A percentile compares a stretch with the other conserved stretches of the same genome.
Evolutionary conservation across 1,140 invertebrate species (phyloP).

Genomic region (Andrena cerasifolii): DNA sequence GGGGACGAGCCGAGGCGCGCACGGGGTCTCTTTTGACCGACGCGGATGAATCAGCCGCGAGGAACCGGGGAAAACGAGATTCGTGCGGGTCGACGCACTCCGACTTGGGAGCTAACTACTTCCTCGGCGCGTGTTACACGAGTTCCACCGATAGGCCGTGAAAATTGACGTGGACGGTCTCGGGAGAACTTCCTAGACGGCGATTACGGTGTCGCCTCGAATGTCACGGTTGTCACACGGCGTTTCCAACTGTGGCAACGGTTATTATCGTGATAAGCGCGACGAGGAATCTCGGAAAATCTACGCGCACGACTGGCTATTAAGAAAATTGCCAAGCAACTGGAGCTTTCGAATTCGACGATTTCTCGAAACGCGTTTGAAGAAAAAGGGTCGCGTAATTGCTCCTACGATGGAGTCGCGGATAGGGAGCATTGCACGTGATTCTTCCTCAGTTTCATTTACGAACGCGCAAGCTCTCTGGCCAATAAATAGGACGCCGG

Average conservation of each 20-base stretch:
- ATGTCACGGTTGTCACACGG: background rate
- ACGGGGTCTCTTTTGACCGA: slow-evolving; percentile 25
- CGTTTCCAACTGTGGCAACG: background rate
- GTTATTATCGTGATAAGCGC: slow-evolving; percentile 21
- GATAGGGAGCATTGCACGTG: background rate
- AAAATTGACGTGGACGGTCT: background rate
- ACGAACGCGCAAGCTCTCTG: slow-evolving; percentile 46
- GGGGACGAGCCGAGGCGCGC: background rate
- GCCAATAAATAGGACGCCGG: slow-evolving; percentile 74
- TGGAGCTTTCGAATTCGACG: background rate
- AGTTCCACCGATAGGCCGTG: slow-evolving; percentile 8
- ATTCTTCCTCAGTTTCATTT: slow-evolving; percentile 44
- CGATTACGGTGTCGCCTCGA: slow-evolving; percentile 11
- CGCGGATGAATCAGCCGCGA: slow-evolving; percentile 41
- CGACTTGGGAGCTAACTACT: background rate
- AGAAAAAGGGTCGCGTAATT: background rate
- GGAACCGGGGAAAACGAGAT: slow-evolving; percentile 11
- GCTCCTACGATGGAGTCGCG: background rate
- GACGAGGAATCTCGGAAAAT: background rate
- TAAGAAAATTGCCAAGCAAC: background rate
- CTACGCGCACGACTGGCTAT: background rate
- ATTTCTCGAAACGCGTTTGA: background rate
- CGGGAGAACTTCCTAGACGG: slow-evolving; percentile 6
- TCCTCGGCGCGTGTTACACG: slow-evolving; percentile 1
- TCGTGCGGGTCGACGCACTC: slow-evolving; percentile 47